Evolutionary conservation across 2,888 invertebrate species (phyloP), one percentile per base, ranked within the genome.

Genomic region (Dicyrtoma fusca): DNA sequence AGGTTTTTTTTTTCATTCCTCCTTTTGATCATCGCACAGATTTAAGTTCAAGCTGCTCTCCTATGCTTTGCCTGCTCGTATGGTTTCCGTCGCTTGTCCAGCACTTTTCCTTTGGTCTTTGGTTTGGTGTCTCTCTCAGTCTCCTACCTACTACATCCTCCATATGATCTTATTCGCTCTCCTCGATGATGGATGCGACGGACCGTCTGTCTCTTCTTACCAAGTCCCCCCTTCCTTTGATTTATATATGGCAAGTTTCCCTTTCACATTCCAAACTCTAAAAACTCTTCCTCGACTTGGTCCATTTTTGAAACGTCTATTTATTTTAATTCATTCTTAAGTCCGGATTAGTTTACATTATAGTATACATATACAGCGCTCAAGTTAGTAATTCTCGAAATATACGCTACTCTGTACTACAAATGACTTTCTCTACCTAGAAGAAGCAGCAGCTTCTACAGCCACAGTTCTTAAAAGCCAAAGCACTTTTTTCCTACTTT

Each of bases 1-100:
- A 34, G 26, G 23, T 68, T 71, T 74, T 71, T 69, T 34, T 49
- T 55, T 19, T 42, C 63, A n/a, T 64, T 57, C 62, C 21, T 57
- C 42, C 21, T 42, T 53, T 25, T 65, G 57, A 47, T 69, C 44
- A 25, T 42, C 55, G 44, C 21, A 42, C 55, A 53, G 45, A 45
- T 34, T 34, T 19, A 34, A 44, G 44, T 63, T 14, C 21, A 63
- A 19, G 34, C 4, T 25, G 19, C 26, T 42, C 42, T 61, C 34
- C 17, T 5, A 23, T 44, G 44, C 13, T 42, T 45, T 63, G 10
- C 2, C 34, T 42, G 17, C 61, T 59, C 34, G 42, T 57, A 25
- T 26, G 17, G 49, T n/a, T 17, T 49, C 49, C 8, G 49, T 49
- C 4, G n/a, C 55, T 55, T 13, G 6, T 21, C 55, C 55, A 19